These are phyloP conservation scores for Poicephalus gulielmi DNA, from an alignment of 2,113 vertebrate genomes.

Conservation along the genomic window DNA sequence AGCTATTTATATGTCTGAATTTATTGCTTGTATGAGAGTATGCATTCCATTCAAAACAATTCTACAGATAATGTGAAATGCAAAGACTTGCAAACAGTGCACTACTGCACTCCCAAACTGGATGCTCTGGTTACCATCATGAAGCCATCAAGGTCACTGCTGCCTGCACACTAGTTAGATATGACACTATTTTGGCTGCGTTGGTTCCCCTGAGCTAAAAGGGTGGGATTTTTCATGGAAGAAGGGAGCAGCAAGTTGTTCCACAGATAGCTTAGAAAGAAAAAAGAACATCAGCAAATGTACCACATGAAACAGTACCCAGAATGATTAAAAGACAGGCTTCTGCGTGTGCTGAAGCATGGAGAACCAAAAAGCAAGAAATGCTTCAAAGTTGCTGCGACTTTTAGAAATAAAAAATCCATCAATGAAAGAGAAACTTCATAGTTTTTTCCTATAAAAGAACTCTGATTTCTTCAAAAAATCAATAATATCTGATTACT, in stretches of 20 bases:
- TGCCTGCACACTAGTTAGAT: background rate
- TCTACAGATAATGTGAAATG: background rate
- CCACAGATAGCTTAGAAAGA: background rate
- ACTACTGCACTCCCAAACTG: background rate
- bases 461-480: background rate
- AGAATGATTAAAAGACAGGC: background rate
- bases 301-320: background rate
- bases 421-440: background rate
- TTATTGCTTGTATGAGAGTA: background rate
- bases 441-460: background rate
- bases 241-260: background rate
- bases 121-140: background rate
- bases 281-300: background rate
- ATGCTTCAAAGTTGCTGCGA: background rate
- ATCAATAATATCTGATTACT: constrained; percentile 37
- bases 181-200: fast-evolving
- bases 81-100: background rate
- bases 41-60: background rate
- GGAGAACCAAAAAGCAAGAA: background rate
- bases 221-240: background rate
- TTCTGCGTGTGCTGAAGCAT: background rate
- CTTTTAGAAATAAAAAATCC: background rate
- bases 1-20: background rate
- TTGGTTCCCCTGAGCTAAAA: background rate
- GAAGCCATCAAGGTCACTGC: background rate